phyloP scores from a whole-genome alignment of 2,113 vertebrate genomes.

The Aspiorhynchus laticeps region DNA sequence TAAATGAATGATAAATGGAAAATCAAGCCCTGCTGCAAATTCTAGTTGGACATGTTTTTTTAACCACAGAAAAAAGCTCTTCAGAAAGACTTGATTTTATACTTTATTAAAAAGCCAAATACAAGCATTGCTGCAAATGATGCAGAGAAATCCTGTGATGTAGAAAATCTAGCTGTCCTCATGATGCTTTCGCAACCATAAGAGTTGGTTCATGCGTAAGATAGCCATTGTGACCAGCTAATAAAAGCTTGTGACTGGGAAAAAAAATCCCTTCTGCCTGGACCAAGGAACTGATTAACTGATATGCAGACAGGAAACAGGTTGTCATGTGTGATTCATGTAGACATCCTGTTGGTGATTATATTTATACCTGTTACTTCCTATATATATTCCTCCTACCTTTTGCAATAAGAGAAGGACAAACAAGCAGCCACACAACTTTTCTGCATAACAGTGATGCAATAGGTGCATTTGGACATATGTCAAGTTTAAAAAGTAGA shows the following conservation, averaged over 20 bases:
- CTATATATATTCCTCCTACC: conserved; percentile 26
- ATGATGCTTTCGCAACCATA: conserved; percentile 29
- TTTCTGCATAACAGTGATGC: neutral
- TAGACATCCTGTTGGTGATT: conserved; percentile 47
- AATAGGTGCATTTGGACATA: neutral
- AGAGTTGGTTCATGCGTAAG: conserved; percentile 36
- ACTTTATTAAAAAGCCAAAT: conserved; percentile 5
- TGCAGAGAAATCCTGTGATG: conserved; percentile 27
- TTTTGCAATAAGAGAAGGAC: neutral
- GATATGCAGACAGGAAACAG: conserved; percentile 60
- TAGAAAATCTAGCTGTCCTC: neutral
- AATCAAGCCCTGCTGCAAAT: neutral
- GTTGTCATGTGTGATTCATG: conserved; percentile 64
- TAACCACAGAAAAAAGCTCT: neutral
- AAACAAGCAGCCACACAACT: neutral
- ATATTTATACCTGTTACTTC: conserved; percentile 63
- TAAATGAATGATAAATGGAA: neutral
- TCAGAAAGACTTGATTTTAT: neutral
- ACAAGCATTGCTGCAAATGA: neutral
- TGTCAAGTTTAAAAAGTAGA: neutral
- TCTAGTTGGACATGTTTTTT: neutral
- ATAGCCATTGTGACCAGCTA: conserved; percentile 41
- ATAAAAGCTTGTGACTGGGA: conserved; percentile 62
- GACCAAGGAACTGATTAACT: conserved; percentile 65
- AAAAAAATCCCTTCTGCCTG: conserved; percentile 33